phyloP scores from a whole-genome alignment of 2,888 invertebrate species.

The Drosophila acutilabella region DNA sequence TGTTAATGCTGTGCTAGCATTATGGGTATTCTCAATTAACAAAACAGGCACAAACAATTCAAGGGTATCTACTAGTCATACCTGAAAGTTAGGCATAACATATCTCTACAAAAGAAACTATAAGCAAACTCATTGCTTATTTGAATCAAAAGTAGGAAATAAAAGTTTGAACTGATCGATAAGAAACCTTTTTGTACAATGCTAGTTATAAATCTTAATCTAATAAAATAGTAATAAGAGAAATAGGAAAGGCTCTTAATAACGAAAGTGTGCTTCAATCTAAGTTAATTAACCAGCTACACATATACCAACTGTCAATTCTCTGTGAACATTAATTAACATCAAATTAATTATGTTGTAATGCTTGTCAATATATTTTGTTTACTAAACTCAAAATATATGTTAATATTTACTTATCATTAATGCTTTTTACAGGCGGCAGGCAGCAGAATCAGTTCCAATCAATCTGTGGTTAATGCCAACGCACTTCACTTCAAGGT shows the following conservation, averaged over 20 bases:
- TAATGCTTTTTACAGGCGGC: conserved; percentile 11
- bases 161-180: no score
- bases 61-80: background rate
- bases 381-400: conserved; percentile 1
- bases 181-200: no score
- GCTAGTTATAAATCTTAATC: no score
- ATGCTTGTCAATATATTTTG: background rate
- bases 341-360: background rate
- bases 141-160: no score
- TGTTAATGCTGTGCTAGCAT: no score
- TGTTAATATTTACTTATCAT: conserved; percentile 24
- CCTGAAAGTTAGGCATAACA: no score
- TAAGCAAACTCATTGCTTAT: no score
- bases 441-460: conserved; percentile 10
- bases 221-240: no score
- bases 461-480: conserved; percentile 15
- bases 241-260: background rate
- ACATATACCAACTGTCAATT: background rate
- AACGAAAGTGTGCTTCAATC: background rate
- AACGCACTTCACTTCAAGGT: conserved; percentile 28
- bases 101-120: no score
- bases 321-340: background rate
- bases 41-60: background rate
- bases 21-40: background rate
- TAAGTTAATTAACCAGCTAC: background rate